Percentiles rank a stretch among this genome's conserved stretches.
These are phyloP conservation scores for Otocyon megalotis DNA, from an alignment of 2,113 vertebrate genomes.

Conservation along the genomic window DNA sequence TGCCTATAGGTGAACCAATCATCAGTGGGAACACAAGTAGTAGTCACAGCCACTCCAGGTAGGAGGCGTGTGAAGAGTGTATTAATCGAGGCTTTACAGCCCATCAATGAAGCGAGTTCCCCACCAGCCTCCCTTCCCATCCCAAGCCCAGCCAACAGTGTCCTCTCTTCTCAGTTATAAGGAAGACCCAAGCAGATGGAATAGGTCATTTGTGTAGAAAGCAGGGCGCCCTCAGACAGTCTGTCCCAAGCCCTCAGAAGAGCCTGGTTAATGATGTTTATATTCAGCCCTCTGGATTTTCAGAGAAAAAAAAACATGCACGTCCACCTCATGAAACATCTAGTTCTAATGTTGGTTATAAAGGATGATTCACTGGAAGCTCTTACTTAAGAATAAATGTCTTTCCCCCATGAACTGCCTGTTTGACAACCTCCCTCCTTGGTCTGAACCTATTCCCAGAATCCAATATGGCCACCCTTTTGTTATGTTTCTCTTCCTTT, in stretches of 20 bases:
- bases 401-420: background rate
- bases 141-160: background rate
- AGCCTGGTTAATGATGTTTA: background rate
- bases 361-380: background rate
- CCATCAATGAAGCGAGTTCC: background rate
- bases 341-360: background rate
- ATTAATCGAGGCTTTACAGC: background rate
- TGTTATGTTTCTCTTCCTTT: background rate
- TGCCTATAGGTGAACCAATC: too few relatives aligned
- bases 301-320: background rate
- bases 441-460: background rate
- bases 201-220: accelerated
- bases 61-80: accelerated
- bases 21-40: too few relatives aligned
- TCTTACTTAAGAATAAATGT: background rate
- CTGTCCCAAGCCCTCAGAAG: background rate
- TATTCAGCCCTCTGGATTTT: background rate
- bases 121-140: background rate
- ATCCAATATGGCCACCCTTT: background rate
- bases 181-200: background rate
- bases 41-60: background rate
- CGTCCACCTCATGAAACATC: background rate
- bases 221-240: background rate
- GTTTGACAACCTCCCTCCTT: background rate
- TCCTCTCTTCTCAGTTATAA: background rate